Conservation (phyloP, 1,140 invertebrate genomes). For the Aphaenogaster rudis region DNA sequence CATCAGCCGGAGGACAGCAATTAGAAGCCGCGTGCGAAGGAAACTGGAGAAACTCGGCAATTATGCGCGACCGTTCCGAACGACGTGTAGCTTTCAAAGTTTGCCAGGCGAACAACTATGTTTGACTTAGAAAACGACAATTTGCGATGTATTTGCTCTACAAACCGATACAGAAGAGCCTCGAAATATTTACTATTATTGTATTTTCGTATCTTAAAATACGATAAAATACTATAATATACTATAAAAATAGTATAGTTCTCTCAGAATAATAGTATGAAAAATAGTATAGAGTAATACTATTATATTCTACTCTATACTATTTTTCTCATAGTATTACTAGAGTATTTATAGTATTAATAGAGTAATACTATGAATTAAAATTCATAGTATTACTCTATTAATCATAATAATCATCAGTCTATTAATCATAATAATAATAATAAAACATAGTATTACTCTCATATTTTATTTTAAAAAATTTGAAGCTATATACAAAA, state of each 20-base stretch:
- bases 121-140: constrained; percentile 27
- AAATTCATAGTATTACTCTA: too few species aligned
- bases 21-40: constrained; percentile 59
- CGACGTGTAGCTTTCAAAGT: constrained; percentile 58
- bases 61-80: constrained; percentile 57
- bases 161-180: neutral
- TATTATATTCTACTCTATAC: too few species aligned
- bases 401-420: too few species aligned
- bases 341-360: too few species aligned
- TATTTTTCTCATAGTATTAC: too few species aligned
- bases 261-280: too few species aligned
- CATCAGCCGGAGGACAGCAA: constrained; percentile 60
- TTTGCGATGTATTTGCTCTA: constrained; percentile 9
- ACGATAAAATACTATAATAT: too few species aligned
- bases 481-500: too few species aligned
- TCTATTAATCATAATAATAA: too few species aligned
- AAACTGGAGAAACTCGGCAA: constrained; percentile 67
- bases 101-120: constrained; percentile 25
- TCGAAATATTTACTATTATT: neutral
- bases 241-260: too few species aligned
- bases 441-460: neutral
- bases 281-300: too few species aligned
- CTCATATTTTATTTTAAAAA: neutral
- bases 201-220: neutral
- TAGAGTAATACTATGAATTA: too few species aligned